Base-by-base conservation (phyloP, 2,797 vertebrate genomes). In the Furcifer pardalis region DNA sequence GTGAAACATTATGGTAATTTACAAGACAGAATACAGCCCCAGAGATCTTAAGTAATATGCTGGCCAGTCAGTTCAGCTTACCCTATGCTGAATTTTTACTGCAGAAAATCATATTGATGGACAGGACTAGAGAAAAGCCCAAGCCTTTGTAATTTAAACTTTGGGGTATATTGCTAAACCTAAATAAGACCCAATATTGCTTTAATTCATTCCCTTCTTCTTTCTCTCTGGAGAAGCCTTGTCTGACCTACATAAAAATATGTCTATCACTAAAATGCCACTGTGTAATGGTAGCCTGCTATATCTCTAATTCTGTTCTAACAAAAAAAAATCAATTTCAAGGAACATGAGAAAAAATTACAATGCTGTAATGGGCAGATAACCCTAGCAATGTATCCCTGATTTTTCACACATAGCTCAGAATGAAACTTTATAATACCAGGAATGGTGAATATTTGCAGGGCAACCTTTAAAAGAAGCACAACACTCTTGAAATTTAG, bases 241-340 rank as follows among this genome's bases (percentile, higher is more conserved):
- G 49, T 66, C 85, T 91, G 90, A 89, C 89, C 87, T 91, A 91
- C 72, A 89, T 92, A 89, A 87, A 74, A 87, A 56, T 32, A 85
- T 83, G 89, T 91, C 49, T 30, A 63, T 89, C 72, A 86, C 68
- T 72, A 80, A 59, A 87, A 90, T 79, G 83, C 27, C 68, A 80
- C 69, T 4, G 46, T 68, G 72, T 90, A 72, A 74, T 56, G 79
- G 85, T 87, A 90, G 35, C 85, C 56, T 62, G 84, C 84, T 68
- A 91, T 56, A 13, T 71, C 80, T 83, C 80, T 83, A 23, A 7
- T 66, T 90, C 79, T 63, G 7, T 56, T 66, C 75, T 85, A 76
- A 30, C 62, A 83, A 35, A 74, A 46, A 76, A 91, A 87, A 56
- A 79, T 83, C 40, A 83, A 71, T 82, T 88, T 86, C 35, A 71